These are phyloP conservation scores for Clostera curtula DNA, from an alignment of 2,888 invertebrate genomes.

Conservation along the genomic window DNA sequence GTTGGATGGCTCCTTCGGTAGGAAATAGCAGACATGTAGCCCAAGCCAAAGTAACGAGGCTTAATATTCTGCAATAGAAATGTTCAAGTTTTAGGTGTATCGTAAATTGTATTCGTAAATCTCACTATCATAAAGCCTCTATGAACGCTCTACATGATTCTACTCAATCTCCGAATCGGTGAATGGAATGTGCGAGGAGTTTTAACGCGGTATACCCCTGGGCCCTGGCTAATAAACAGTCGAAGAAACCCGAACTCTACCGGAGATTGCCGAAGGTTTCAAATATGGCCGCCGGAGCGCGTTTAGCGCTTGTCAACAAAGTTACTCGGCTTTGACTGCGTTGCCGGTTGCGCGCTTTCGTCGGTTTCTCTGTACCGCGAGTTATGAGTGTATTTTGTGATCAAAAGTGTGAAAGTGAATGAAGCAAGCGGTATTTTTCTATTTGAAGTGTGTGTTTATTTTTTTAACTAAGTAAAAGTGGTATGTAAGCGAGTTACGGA, in stretches of 20 bases:
- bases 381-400: slow-evolving; percentile 29
- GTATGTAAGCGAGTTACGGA: slow-evolving; percentile 24
- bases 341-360: slow-evolving; percentile 43
- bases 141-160: too few species aligned
- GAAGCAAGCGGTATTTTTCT: slow-evolving; percentile 18
- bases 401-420: slow-evolving; percentile 35
- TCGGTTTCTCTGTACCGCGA: slow-evolving; percentile 23
- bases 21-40: too few species aligned
- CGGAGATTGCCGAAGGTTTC: slow-evolving; percentile 52
- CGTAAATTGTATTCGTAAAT: too few species aligned
- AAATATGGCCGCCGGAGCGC: slow-evolving; percentile 57
- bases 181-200: too few species aligned
- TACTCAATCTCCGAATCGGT: too few species aligned
- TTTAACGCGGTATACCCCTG: too few species aligned
- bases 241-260: slow-evolving; percentile 35
- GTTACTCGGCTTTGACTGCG: slow-evolving; percentile 44
- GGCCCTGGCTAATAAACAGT: too few species aligned
- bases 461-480: slow-evolving; percentile 20
- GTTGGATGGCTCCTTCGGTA: too few species aligned
- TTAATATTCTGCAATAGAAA: too few species aligned
- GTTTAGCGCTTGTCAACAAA: slow-evolving; percentile 69
- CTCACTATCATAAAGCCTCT: too few species aligned
- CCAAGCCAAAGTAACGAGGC: too few species aligned
- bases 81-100: too few species aligned
- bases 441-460: slow-evolving; percentile 19